Percentiles rank a stretch among this genome's conserved stretches.
Evolutionary conservation across 2,113 vertebrate genomes (phyloP).

Genomic region (Brachyhypopomus occidentalis): DNA sequence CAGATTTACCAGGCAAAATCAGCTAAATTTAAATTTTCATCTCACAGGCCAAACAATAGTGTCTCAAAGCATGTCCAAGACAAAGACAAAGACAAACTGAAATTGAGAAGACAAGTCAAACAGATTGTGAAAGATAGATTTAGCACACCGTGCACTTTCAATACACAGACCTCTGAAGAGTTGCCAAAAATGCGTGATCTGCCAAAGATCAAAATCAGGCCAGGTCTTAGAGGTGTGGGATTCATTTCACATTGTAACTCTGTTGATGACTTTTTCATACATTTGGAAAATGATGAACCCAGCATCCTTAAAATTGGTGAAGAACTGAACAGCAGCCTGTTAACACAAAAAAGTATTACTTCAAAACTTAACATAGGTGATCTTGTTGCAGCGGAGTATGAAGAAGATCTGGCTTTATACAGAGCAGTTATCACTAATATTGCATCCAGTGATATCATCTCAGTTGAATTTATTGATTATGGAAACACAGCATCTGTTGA

Average conservation of each 20-base stretch:
- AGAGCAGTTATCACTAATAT: conserved; percentile 75
- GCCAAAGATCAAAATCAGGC: conserved; percentile 62
- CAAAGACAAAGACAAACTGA: neutral
- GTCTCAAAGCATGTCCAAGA: neutral
- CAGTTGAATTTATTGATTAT: conserved; percentile 88
- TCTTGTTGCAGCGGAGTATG: conserved; percentile 73
- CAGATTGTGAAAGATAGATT: conserved; percentile 23
- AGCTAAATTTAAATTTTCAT: conserved; percentile 8
- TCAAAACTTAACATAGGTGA: conserved; percentile 63
- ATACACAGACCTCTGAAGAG: neutral
- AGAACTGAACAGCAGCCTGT: conserved; percentile 68
- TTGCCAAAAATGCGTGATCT: conserved; percentile 68
- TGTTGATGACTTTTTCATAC: conserved; percentile 77
- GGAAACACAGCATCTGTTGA: conserved; percentile 75
- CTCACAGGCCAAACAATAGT: neutral
- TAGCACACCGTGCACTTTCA: neutral
- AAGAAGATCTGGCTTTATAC: conserved; percentile 74
- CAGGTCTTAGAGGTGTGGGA: conserved; percentile 65
- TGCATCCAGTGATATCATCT: conserved; percentile 56
- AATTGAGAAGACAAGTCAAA: neutral
- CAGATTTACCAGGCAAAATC: neutral
- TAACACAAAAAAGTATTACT: conserved; percentile 46
- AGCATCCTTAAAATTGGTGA: conserved; percentile 72
- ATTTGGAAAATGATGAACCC: conserved; percentile 77
- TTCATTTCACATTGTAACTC: conserved; percentile 75